Base-by-base conservation (phyloP, 2,888 invertebrate species). In the Peribatodes rhomboidaria region DNA sequence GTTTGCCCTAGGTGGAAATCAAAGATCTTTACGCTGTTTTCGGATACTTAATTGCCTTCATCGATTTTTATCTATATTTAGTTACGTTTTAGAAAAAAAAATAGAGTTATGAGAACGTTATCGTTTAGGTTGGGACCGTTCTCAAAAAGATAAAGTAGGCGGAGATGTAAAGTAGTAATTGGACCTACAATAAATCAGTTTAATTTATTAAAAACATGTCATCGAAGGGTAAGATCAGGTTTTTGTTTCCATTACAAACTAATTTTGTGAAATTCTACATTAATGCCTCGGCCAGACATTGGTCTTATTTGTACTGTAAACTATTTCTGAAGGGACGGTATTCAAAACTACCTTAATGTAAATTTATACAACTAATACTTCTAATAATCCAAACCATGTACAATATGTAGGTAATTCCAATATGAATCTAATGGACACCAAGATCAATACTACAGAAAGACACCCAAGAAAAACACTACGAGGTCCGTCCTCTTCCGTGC, bases 171-270 rank as follows among this genome's bases (percentile, higher is more conserved):
- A 49, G n/a, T 20, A 50, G n/a, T 50, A 37, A 50, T 35, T 18
- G 14, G 50, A 18, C 18, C 33, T 18, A 18, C 16, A 33, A 18
- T 33, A 49, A 33, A 18, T 33, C 50, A 35, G 6, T 13, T 16
- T 49, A 10, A 49, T 47, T 47, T 49, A 49, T 49, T 49, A 16
- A 14, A 27, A 49, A 33, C 33, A 49, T n/a, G 8, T 11, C 13
- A 22, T 7, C 2, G 11, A 2, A 22, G 22, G 13, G 20, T 1
- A 35, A 50, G n/a, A 20, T 35, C 18, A 6, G 13, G 35, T 35
- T 18, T 35, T 35, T 50, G 50, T 35, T 37, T 49, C n/a, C 22
- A 8, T n/a, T 16, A 37, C 20, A 50, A 20, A 50, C 50, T 2
- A 27, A 7, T 35, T 50, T 50, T 22, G 31, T 18, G 16, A 33